Conservation (phyloP, 2,888 invertebrate genomes). For the Thecophora atra region DNA sequence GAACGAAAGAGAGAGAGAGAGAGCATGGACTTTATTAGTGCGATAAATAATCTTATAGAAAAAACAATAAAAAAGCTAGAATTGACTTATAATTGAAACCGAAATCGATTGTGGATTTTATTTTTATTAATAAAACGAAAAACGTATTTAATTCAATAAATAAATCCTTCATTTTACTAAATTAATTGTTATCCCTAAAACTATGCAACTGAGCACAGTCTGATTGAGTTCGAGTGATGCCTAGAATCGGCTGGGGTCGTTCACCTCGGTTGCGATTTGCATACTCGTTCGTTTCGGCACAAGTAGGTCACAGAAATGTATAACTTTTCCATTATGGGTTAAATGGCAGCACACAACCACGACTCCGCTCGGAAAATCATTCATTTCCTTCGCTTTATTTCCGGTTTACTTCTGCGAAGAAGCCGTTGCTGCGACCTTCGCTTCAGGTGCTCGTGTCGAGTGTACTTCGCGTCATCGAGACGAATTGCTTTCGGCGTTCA, state of each 20-base stretch:
- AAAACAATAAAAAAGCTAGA: no score
- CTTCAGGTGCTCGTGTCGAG: background rate
- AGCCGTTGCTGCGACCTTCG: background rate
- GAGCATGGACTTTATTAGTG: no score
- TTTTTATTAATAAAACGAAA: no score
- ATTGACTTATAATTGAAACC: no score
- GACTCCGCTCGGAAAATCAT: slow-evolving; percentile 1
- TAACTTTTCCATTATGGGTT: background rate
- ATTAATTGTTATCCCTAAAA: background rate
- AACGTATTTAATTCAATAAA: no score
- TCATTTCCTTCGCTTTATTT: slow-evolving; percentile 17
- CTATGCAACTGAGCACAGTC: background rate
- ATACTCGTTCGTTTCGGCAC: background rate
- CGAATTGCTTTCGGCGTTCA: background rate
- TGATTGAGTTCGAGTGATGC: background rate
- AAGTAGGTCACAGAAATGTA: slow-evolving; percentile 23
- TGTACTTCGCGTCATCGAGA: background rate
- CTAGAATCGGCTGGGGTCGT: background rate
- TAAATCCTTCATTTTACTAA: no score
- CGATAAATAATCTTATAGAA: no score
- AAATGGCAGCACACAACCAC: background rate
- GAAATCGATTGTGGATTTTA: no score
- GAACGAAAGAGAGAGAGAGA: slow-evolving; percentile 50
- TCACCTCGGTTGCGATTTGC: slow-evolving; percentile 1
- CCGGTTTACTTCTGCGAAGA: slow-evolving; percentile 8